Conservation (phyloP, 2,113 vertebrate genomes). For the Myxocyprinus asiaticus region DNA sequence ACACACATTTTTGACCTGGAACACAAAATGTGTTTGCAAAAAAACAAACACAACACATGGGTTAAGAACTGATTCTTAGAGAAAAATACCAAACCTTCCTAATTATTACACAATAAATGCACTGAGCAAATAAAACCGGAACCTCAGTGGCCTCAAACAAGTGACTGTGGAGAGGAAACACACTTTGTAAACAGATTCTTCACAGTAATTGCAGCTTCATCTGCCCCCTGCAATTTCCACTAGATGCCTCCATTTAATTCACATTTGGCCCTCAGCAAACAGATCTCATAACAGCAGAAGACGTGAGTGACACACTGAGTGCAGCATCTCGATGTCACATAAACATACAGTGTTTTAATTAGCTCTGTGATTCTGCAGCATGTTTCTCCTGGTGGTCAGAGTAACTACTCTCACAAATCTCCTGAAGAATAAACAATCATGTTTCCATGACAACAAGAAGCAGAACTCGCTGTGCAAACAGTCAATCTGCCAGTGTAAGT, state of each 20-base stretch:
- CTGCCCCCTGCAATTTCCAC: constrained; percentile 38
- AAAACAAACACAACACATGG: no score
- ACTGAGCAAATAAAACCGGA: neutral
- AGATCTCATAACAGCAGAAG: neutral
- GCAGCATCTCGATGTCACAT: neutral
- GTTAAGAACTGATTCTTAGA: neutral
- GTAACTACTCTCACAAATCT: constrained; percentile 30
- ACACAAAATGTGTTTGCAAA: no score
- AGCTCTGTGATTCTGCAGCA: neutral
- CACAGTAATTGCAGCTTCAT: neutral
- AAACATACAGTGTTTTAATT: constrained; percentile 1
- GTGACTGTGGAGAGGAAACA: neutral
- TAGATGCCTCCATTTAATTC: constrained; percentile 60
- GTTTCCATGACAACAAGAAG: constrained; percentile 69
- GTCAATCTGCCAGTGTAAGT: constrained; percentile 50
- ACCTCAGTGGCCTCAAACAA: neutral
- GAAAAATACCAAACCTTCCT: neutral
- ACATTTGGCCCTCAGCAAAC: neutral
- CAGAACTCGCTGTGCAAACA: constrained; percentile 66
- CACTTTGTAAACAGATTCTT: neutral
- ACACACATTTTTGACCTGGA: no score
- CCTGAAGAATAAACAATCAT: constrained; percentile 60
- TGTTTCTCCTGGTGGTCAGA: no score
- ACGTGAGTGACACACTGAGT: neutral
- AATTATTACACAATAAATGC: neutral